Conservation (phyloP, 2,797 vertebrate species). For the Meriones psammophilus region DNA sequence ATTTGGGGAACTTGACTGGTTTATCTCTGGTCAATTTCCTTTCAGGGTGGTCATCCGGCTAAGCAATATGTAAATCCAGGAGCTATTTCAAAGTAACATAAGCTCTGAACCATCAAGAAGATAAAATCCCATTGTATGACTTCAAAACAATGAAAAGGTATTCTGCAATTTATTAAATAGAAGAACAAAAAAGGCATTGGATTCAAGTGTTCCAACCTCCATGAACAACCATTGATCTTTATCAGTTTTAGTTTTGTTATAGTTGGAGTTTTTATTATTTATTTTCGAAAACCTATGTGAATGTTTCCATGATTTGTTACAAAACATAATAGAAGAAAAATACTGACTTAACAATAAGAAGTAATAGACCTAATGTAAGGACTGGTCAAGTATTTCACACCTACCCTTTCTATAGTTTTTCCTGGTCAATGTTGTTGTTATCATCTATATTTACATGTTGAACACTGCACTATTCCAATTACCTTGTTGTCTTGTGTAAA, state of each 20-base stretch:
- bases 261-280: not conserved
- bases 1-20: not conserved
- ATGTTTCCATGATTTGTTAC: not conserved
- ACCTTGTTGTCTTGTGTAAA: not conserved
- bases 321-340: not conserved
- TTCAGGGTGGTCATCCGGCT: not conserved
- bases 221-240: not conserved
- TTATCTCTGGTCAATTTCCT: not conserved
- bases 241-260: not conserved
- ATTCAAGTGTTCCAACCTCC: not conserved
- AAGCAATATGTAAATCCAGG: not conserved
- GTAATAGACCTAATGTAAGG: not conserved
- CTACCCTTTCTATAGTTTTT: not conserved
- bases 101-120: not conserved
- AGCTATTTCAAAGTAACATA: not conserved
- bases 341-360: not conserved
- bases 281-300: slow-evolving; percentile 11
- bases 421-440: not conserved
- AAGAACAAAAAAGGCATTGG: not conserved
- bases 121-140: not conserved
- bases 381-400: not conserved
- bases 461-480: not conserved
- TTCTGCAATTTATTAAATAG: not conserved
- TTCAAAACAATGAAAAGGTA: not conserved
- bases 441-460: not conserved